Base-by-base conservation (phyloP, 2,113 vertebrate species). In the Pimephales promelas region DNA sequence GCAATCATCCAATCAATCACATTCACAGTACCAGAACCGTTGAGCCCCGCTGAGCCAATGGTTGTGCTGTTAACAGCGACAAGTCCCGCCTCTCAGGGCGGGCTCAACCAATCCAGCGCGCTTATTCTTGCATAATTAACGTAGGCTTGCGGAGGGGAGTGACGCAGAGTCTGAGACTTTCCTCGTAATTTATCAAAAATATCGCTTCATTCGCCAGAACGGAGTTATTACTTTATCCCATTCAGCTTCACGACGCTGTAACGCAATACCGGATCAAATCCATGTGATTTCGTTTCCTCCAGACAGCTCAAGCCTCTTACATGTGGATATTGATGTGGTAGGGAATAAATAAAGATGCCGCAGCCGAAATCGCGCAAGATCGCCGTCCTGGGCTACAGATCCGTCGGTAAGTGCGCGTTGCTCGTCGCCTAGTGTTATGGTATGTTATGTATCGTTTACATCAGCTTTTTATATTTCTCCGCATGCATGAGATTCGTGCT, bases 311-410 rank as follows among this genome's bases (percentile, higher is more conserved):
- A 78, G 77, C 84, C 73, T 45, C 84, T 85, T 87, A 77, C 78
- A 90, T 90, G 90, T 86, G 75, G 87, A 84, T 84, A 43, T 88
- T 86, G 88, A 87, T 90, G 89, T 87, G 86, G 83, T 82, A 74
- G 66, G 57, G 81, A 49, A 59, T 72, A 34, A 84, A 83, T 77
- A 74, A 91, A 93, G 91, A 98, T 97, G 97, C 97, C 97, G 95
- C 97, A 97, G 95, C 96, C 97, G 83, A 98, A 98, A 94, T 98
- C 96, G 93, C 95, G 97, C 90, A 98, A 98, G 93, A 97, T 98
- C 94, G 97, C 96, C 91, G 96, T 98, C 94, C 95, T 98, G 93
- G 97, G 97, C 84, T 98, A 98, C 95, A 94, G 97, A 94, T 98
- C 97, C 89, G 97, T 98, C 90, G 97, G 97, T 98, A 91, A 97